These are phyloP conservation scores for Erpobdella octoculata DNA, from an alignment of 2,888 invertebrate species.

Conservation along the genomic window DNA sequence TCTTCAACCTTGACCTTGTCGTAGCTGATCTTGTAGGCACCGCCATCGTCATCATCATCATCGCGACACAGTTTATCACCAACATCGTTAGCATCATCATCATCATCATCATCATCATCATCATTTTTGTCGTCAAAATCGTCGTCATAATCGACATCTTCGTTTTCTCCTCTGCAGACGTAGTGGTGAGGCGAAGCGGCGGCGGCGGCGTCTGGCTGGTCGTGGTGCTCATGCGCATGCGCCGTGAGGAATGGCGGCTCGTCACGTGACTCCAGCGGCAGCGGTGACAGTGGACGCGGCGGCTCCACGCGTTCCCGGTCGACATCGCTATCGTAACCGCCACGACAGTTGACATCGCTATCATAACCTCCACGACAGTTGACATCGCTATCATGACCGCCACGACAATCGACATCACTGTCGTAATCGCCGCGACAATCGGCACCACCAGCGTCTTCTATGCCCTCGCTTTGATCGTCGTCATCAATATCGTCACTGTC, in stretches of 20 bases:
- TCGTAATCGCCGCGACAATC: neutral
- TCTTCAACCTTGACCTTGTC: neutral
- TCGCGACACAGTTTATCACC: neutral
- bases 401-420: neutral
- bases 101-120: neutral
- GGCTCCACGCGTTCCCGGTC: neutral
- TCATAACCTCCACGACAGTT: neutral
- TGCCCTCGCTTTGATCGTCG: neutral
- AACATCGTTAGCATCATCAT: neutral
- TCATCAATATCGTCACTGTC: constrained; percentile 13
- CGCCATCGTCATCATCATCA: neutral
- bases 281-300: no score
- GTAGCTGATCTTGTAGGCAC: neutral
- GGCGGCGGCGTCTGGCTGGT: neutral
- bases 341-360: neutral
- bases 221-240: no score
- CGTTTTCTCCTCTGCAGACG: neutral
- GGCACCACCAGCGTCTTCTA: neutral
- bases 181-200: neutral
- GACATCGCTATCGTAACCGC: neutral
- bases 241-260: no score
- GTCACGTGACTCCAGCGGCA: no score
- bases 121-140: neutral
- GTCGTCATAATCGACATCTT: neutral
- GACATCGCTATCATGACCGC: neutral